These are phyloP conservation scores for Chroicocephalus ridibundus DNA, from an alignment of 2,113 vertebrate genomes.

Conservation along the genomic window DNA sequence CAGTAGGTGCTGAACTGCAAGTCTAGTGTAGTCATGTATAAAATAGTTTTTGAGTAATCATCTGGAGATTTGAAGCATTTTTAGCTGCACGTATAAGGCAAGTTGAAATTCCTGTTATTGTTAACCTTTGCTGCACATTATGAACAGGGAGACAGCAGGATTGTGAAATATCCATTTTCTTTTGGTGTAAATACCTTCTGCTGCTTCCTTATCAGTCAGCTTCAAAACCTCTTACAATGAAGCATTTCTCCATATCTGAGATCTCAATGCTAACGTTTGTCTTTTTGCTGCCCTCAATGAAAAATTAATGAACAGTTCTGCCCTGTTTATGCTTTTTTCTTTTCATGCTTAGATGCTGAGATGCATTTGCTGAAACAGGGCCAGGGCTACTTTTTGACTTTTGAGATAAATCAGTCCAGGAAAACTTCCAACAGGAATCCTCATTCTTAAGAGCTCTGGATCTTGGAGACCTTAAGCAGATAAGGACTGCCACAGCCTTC, in stretches of 20 bases:
- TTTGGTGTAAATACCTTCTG: neutral
- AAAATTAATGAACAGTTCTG: conserved; percentile 27
- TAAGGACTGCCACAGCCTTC: neutral
- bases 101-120: neutral
- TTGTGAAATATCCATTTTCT: neutral
- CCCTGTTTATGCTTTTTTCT: neutral
- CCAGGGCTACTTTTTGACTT: neutral
- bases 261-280: conserved; percentile 18
- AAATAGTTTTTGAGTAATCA: neutral
- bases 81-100: neutral
- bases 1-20: neutral
- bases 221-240: neutral
- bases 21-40: neutral
- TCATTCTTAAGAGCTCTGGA: neutral
- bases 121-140: neutral
- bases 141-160: neutral
- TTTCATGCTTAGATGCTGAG: neutral
- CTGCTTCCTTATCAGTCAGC: neutral
- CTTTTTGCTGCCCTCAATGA: conserved; percentile 22
- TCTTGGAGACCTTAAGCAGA: neutral
- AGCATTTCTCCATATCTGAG: neutral
- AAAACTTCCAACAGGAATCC: neutral
- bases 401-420: neutral
- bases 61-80: neutral
- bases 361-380: neutral